Evolutionary conservation across 2,113 vertebrate species (phyloP), one percentile per base, ranked within the genome.

Genomic region (Spilogale gracilis): DNA sequence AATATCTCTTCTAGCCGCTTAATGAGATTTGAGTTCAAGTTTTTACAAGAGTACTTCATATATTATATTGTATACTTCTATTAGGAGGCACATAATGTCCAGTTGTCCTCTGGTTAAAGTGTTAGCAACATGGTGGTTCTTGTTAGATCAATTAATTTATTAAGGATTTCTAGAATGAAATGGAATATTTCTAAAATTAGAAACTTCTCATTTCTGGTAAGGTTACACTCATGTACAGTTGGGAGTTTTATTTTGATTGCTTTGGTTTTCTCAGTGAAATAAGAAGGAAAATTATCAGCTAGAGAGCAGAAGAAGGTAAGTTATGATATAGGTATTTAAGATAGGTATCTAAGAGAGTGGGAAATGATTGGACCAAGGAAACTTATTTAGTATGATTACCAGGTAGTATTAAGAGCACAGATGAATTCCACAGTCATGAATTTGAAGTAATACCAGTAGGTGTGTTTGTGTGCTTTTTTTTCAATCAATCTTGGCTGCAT

Each of bases 251-350:
- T 89, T 89, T 90, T 43, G 10, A 85, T 95, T 89, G 25, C 12
- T 92, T 85, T 2, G 52, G 11, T 65, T 73, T 93, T 74, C n/a
- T 95, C 65, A 90, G n/a, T 65, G 30, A 97, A 71, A 65, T 80
- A 67, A 8, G 45, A 84, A 93, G 52, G 17, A 69, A 85, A 27
- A 3, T 58, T 6, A 58, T 74, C 23, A 67, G 25, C 38, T 86
- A 71, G 14, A 90, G 18, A 73, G 23, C 89, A 38, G 9, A 85
- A 10, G 9, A 50, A 21, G 4, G 95, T 43, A 90, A 74, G 14
- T 1, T 52, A 80, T 67, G 45, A 88, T 78, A n/a, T 71, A 83
- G 8, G 48, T 10, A 89, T 78, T 17, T 80, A 86, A n/a, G 78
- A n/a, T 71, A 83, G 8, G 48, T 10, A 89, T 78, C 23, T 80